Evolutionary conservation across 2,113 vertebrate species (phyloP), one percentile per base, ranked within the genome.

Genomic region (Corapipo altera): DNA sequence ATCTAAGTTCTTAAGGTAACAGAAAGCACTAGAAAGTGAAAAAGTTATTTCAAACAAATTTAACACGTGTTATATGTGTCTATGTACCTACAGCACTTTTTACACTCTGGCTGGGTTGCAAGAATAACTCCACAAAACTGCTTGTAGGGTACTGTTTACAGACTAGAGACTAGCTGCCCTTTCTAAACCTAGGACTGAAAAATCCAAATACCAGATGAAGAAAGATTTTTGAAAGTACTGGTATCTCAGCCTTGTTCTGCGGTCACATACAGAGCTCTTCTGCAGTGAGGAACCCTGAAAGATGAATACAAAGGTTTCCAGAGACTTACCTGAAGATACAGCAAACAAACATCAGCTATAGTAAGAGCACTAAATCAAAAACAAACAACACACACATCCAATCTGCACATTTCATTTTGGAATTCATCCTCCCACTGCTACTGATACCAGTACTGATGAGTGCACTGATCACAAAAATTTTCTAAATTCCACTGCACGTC

Each of bases 61-160:
- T 62, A 32, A 32, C 6, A 7, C 5, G 1, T 4, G 3, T 54
- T 27, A 19, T 4, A n/a, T 4, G 3, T 22, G 35, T 30, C 61
- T 41, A 4, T 11, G 10, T 32, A 41, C 27, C 15, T 37, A 16
- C 12, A 39, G 9, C 15, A 79, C 12, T 72, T 73, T 41, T 14
- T 13, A 30, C 6, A 57, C 12, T 35, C 23, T 28, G 17, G 10
- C 15, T 64, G 6, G 8, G 6, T 67, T 74, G 10, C 59, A 67
- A 74, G 41, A 89, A 72, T 2, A 8, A 6, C 30, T 22, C 24
- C 32, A 39, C 37, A 89, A 66, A 82, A n/a, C 51, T 65, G 44
- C 35, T 79, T 57, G 44, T 15, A 18, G 1, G 2, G 57, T 32
- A 49, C 21, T 62, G 4, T 59, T 51, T 39, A 46, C 1, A 12